Conservation (phyloP, 1,140 invertebrate genomes). For the Cataglyphis hispanica region DNA sequence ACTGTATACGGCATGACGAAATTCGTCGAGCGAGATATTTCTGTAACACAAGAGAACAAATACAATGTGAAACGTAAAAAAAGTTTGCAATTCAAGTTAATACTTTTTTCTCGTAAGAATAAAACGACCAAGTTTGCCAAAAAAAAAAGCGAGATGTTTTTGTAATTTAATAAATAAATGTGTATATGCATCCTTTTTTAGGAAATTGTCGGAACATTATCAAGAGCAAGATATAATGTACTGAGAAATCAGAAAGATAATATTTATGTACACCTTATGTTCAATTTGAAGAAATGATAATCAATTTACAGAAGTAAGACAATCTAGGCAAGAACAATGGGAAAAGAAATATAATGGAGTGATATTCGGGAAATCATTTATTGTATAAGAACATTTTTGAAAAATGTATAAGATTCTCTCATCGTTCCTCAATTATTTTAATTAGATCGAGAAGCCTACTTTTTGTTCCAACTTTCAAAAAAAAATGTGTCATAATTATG, state of each 20-base stretch:
- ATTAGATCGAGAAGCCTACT: background rate
- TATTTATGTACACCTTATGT: background rate
- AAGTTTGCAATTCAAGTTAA: background rate
- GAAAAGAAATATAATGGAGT: background rate
- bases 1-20: constrained; percentile 43
- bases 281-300: background rate
- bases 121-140: constrained; percentile 15
- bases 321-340: background rate
- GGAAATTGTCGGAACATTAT: background rate
- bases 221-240: background rate
- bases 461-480: background rate
- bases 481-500: background rate
- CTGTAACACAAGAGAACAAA: constrained; percentile 49
- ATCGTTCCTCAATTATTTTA: background rate
- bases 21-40: constrained; percentile 48
- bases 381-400: background rate
- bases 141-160: background rate
- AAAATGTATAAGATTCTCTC: background rate
- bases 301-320: background rate
- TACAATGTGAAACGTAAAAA: background rate
- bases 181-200: background rate
- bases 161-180: background rate
- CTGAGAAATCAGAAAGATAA: background rate
- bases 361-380: background rate
- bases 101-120: background rate